Evolutionary conservation across 1,140 invertebrate species (phyloP).

Genomic region (Armadillidium nasatum): DNA sequence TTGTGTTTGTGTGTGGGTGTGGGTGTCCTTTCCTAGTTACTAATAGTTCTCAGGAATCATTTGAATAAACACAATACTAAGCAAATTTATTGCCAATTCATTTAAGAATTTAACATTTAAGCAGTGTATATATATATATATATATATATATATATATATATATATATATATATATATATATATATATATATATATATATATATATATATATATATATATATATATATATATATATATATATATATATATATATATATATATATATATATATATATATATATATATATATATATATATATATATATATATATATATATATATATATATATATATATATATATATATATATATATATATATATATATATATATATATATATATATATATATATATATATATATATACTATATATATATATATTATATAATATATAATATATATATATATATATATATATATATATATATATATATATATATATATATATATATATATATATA

Average conservation of each 20-base stretch:
- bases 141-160: conserved; percentile 16
- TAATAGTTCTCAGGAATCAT: background rate
- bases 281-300: conserved; percentile 20
- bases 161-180: conserved; percentile 20
- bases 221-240: conserved; percentile 20
- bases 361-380: too few species aligned
- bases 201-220: conserved; percentile 19
- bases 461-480: too few species aligned
- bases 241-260: background rate
- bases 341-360: too few species aligned
- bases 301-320: background rate
- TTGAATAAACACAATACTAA: too few species aligned
- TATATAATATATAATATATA: too few species aligned
- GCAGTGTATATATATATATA: background rate
- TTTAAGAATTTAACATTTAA: too few species aligned
- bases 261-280: conserved; percentile 9
- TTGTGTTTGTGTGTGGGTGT: background rate
- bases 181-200: conserved; percentile 19
- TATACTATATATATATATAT: too few species aligned
- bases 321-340: too few species aligned
- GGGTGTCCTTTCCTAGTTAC: background rate
- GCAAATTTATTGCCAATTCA: too few species aligned
- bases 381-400: too few species aligned
- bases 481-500: too few species aligned
- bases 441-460: too few species aligned